phyloP scores from a whole-genome alignment of 2,113 vertebrate genomes.

The Mixornis gularis region DNA sequence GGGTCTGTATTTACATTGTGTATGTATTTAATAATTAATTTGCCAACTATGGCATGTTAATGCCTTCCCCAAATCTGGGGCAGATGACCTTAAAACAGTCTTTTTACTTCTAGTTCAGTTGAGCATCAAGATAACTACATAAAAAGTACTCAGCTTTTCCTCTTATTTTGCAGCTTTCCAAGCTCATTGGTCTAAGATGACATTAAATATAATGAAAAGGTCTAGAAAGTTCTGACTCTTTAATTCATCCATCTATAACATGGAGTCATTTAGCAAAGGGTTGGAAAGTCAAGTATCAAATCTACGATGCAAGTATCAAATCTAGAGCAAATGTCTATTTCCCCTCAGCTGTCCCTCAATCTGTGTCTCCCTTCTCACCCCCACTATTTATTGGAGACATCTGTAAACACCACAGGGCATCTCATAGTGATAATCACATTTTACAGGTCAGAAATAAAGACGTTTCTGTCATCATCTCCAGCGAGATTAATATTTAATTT shows the following conservation, averaged over 20 bases:
- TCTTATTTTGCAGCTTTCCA: background rate
- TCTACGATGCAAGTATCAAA: background rate
- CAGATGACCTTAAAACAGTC: background rate
- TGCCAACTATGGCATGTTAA: background rate
- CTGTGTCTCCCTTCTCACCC: too few relatives aligned
- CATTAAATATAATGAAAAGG: background rate
- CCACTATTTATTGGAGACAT: fast-evolving
- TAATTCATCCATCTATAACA: background rate
- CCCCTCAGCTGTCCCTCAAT: background rate
- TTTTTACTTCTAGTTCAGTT: background rate
- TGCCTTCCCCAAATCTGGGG: background rate
- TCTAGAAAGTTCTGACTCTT: background rate
- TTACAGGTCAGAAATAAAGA: background rate
- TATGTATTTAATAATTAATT: background rate
- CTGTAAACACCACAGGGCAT: background rate
- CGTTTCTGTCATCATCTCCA: background rate
- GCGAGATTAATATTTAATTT: background rate
- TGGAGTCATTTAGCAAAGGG: background rate
- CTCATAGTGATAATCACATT: background rate
- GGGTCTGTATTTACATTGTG: background rate
- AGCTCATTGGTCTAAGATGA: background rate
- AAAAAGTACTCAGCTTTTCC: background rate
- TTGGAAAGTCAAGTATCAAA: background rate
- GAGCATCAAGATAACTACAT: background rate
- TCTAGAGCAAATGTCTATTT: background rate